Evolutionary conservation across 1,140 invertebrate species (phyloP), one percentile per base, ranked within the genome.

Genomic region (Drosophila auraria): DNA sequence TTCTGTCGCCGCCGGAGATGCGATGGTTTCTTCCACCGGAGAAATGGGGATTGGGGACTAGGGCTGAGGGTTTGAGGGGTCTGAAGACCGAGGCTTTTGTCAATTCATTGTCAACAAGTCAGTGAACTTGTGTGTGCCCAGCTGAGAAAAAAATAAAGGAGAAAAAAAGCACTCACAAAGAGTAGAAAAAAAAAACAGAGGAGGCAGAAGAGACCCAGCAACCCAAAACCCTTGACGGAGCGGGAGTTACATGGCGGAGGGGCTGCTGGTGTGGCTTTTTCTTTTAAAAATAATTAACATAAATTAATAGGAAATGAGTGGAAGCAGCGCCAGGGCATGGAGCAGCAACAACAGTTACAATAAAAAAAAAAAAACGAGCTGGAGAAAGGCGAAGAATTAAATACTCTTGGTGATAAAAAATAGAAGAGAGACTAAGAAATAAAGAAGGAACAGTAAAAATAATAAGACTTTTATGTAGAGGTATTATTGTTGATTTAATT

Each of bases 71-170:
- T 11, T 36, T 36, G 44, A 56, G 66, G 61, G 57, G 54, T 58
- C 27, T 57, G 64, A 11, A 36, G 49, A 36, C 42, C 20, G 40
- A 51, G 77, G 78, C 83, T 87, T 89, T 87, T 87, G 84, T 87
- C 83, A 87, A 81, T 87, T 87, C 83, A 87, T 87, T 87, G 83
- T 87, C 83, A 87, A 87, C 83, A 87, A 89, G 83, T 87, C 83
- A 87, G 84, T 87, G 83, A 87, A 87, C 83, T 87, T 87, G 77
- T 74, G 82, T 64, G 76, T 79, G 76, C 75, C 66, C 64, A 62
- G 63, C 58, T 72, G 72, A 75, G 54, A 58, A 60, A 62, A 59
- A 49, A 47, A 60, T 36, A 59, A 44, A 60, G 59, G 49, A 20
- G n/a, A 58, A 74, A 49, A 27, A 64, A 23, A 70, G 50, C 63